phyloP scores from a whole-genome alignment of 37 sponge, comb jelly and placozoan species.

The Oscarella lobularis region DNA sequence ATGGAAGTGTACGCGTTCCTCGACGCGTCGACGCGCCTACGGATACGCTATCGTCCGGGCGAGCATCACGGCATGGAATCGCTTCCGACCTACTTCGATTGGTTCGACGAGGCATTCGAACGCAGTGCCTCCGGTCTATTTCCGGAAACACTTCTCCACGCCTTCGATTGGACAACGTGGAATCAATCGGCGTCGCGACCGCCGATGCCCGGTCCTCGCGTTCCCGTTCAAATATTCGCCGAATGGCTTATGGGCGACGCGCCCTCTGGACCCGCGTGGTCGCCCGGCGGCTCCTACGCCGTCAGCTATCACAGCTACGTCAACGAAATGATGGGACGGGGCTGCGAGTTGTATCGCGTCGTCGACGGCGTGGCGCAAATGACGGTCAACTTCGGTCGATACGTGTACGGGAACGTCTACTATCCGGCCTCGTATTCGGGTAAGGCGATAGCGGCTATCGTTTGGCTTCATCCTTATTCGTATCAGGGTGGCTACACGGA shows the following conservation, averaged over 20 bases:
- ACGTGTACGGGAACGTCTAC: not conserved
- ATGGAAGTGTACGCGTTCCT: not conserved
- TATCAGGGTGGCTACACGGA: conserved; percentile 2
- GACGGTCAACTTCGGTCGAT: not conserved
- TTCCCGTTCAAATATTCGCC: not conserved
- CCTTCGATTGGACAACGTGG: not conserved
- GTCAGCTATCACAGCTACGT: not conserved
- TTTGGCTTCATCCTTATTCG: conserved; percentile 3
- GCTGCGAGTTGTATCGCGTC: not conserved
- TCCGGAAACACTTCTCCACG: not conserved
- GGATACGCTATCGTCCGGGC: not conserved
- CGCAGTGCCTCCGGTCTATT: not conserved
- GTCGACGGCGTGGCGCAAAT: not conserved
- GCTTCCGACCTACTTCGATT: not conserved
- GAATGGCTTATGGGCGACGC: not conserved
- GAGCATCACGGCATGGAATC: not conserved
- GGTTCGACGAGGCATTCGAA: not conserved
- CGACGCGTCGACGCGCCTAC: not conserved
- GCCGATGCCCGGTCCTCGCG: not conserved
- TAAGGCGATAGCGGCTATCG: not conserved
- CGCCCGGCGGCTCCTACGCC: conserved; percentile 1
- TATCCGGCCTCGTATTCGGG: not conserved
- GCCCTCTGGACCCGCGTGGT: not conserved
- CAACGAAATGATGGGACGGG: not conserved
- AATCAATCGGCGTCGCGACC: not conserved